Evolutionary conservation across 30 jellyfish, hydroid and myxozoan species (phyloP), one percentile per base, ranked within the genome.

Genomic region (Chrysaora quinquecirrha): DNA sequence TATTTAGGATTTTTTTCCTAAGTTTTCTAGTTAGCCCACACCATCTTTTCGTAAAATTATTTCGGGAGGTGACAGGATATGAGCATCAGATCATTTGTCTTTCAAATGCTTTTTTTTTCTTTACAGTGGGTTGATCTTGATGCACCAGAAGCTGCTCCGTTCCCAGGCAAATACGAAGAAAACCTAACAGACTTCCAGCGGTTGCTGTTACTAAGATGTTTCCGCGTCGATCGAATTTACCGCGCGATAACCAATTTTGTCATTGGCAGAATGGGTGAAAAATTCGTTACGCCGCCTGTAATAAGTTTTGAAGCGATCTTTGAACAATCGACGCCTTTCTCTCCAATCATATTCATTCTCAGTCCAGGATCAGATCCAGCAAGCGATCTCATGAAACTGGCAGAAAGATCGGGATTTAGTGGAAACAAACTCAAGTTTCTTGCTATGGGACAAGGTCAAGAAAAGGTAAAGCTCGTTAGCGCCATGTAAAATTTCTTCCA

Each of bases 331-430:
- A 84, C 95, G 34, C 98, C 98, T n/a, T 85, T 85, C 23, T 91
- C 98, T 32, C 98, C 98, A 3, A 82, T 91, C 65, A 91, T 91
- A 35, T 91, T 91, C 86, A 91, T 91, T 34, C 46, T 91, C 83
- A 91, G 98, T 47, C 98, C 98, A n/a, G 98, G 98, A 16, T 91
- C 98, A 16, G 98, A 91, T 32, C 98, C 98, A 11, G 98, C 98
- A 0, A 91, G 98, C 66, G 98, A 91, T 48, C 80, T 91, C 31
- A 91, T 91, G 95, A 91, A 91, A 69, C 75, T 91, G 63, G 98
- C 98, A 6, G 98, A 91, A 52, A 54, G 98, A 66, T 64, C 96
- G n/a, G 98, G 98, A 16, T 91, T 91, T 73, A 95, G 98, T 77
- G 96, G 90, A 20, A 86, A 75, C 82, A 91, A 91, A 80, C 89